Conservation (phyloP, 2,888 invertebrate genomes). For the Zhengitettix transpicula region DNA sequence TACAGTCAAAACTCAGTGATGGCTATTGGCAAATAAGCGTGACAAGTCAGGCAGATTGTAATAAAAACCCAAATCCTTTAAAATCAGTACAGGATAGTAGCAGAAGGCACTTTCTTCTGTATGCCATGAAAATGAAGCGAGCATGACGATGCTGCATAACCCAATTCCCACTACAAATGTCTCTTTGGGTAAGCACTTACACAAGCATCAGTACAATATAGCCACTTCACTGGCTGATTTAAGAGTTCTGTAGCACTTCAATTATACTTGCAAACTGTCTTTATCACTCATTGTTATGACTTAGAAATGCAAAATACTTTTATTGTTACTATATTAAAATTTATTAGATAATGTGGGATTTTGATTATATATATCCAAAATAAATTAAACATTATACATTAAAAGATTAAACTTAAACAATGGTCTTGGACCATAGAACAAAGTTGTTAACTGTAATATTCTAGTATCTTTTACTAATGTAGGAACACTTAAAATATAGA, state of each 20-base stretch:
- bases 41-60: conserved; percentile 16
- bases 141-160: conserved; percentile 9
- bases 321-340: conserved; percentile 4
- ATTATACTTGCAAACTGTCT: neutral
- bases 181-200: neutral
- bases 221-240: neutral
- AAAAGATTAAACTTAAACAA: conserved; percentile 4
- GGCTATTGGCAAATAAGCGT: conserved; percentile 28
- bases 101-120: conserved; percentile 15
- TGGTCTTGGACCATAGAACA: conserved; percentile 12
- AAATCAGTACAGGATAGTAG: conserved; percentile 14
- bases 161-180: conserved; percentile 5
- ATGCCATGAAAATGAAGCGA: conserved; percentile 10
- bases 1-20: conserved; percentile 25
- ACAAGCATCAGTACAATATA: neutral
- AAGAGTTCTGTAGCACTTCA: neutral
- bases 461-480: conserved; percentile 9
- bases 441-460: conserved; percentile 1
- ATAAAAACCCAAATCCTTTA: conserved; percentile 15
- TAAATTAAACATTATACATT: neutral
- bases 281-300: neutral
- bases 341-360: conserved; percentile 3
- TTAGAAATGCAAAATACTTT: conserved; percentile 7
- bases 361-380: conserved; percentile 6
- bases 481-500: conserved; percentile 13